Conservation (phyloP, 2,113 vertebrate species). For the Condylura cristata region DNA sequence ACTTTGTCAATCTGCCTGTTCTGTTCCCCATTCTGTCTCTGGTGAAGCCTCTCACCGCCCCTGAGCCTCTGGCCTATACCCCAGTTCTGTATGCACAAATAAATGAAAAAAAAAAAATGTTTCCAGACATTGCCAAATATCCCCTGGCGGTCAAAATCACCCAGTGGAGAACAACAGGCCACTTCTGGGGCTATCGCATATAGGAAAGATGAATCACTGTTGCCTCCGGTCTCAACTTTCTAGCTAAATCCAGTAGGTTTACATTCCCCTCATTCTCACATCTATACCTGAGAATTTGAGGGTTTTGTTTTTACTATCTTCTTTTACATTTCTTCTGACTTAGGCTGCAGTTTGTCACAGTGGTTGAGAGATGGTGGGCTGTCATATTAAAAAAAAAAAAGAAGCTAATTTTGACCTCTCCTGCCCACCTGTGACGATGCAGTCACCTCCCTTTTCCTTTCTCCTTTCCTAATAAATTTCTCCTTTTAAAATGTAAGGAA, state of each 20-base stretch:
- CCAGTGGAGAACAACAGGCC: background rate
- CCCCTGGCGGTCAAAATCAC: background rate
- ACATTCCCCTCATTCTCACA: background rate
- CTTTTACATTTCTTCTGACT: background rate
- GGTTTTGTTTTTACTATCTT: background rate
- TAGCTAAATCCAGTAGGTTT: background rate
- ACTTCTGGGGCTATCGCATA: background rate
- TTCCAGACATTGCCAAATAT: background rate
- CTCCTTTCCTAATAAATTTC: no score
- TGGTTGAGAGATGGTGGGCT: background rate
- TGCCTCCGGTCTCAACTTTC: background rate
- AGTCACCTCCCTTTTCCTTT: no score
- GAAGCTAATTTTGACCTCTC: background rate
- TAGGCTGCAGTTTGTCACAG: background rate
- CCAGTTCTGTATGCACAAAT: no score
- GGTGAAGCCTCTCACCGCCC: no score
- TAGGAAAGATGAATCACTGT: accelerated
- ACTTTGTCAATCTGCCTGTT: no score
- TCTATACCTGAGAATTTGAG: background rate
- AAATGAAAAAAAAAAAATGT: no score
- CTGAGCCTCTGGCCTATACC: no score
- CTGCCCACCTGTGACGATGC: no score
- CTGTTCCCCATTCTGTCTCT: no score
- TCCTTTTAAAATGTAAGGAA: no score
- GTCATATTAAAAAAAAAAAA: background rate